Evolutionary conservation across 1,140 invertebrate species (phyloP).

Genomic region (Ptiloglossa arizonensis): DNA sequence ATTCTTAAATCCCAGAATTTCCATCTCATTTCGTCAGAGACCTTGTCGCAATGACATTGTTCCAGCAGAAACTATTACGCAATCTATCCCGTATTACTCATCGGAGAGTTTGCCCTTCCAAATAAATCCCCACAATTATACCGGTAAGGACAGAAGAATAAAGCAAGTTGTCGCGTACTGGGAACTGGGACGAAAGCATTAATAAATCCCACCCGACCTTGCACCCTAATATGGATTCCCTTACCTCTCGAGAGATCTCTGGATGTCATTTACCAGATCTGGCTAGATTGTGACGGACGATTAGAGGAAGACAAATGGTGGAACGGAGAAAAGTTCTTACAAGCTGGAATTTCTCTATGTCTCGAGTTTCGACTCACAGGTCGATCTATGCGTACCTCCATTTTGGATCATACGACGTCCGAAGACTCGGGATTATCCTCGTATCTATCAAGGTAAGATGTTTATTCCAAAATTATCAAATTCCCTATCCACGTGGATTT

Average conservation of each 20-base stretch:
- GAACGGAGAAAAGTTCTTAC: constrained; percentile 12
- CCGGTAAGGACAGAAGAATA: neutral
- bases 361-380: neutral
- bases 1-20: no score
- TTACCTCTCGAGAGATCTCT: neutral
- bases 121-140: constrained; percentile 2
- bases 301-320: neutral
- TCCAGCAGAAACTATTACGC: neutral
- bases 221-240: constrained; percentile 3
- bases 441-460: no score
- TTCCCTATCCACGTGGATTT: no score
- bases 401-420: constrained; percentile 11
- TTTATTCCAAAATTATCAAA: no score
- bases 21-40: neutral
- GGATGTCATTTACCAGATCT: constrained; percentile 12
- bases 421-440: neutral
- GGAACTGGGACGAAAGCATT: neutral
- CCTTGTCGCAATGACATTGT: neutral
- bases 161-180: neutral
- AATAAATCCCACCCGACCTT: constrained; percentile 2
- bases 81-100: neutral
- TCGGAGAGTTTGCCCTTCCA: neutral
- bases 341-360: neutral
- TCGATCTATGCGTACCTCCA: neutral
- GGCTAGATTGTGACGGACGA: neutral